Conservation (phyloP, 2,113 vertebrate species). For the Pagrus major region DNA sequence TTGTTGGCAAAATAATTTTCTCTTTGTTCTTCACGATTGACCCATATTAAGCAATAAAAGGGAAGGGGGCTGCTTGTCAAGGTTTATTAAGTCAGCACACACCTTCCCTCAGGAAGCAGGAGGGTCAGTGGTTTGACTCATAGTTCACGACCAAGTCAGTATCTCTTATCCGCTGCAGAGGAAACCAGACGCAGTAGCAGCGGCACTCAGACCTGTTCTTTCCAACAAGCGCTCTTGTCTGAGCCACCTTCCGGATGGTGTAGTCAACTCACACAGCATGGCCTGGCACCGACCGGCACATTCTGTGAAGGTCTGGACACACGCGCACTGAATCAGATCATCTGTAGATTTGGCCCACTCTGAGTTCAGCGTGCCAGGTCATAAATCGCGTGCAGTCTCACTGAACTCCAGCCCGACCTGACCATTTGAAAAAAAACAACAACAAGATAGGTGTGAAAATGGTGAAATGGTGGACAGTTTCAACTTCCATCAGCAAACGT, state of each 20-base stretch:
- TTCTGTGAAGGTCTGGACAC: constrained; percentile 49
- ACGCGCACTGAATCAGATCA: constrained; percentile 63
- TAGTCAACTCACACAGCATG: constrained; percentile 54
- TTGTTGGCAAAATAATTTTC: not conserved
- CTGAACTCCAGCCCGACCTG: constrained; percentile 48
- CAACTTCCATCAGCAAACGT: constrained; percentile 28
- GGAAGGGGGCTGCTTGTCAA: constrained; percentile 55
- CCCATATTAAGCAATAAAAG: constrained; percentile 44
- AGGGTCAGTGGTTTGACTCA: constrained; percentile 64
- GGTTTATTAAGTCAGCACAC: constrained; percentile 64
- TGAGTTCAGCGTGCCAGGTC: constrained; percentile 66
- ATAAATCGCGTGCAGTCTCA: constrained; percentile 71
- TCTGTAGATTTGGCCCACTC: constrained; percentile 69
- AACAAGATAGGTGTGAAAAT: constrained; percentile 64
- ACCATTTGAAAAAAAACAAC: constrained; percentile 32
- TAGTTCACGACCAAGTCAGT: constrained; percentile 56
- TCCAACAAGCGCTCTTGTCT: constrained; percentile 28
- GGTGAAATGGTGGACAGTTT: constrained; percentile 40
- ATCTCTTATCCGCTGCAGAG: constrained; percentile 36
- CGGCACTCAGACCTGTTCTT: constrained; percentile 18
- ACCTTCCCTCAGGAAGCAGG: constrained; percentile 51
- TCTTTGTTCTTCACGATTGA: constrained; percentile 47
- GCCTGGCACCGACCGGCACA: constrained; percentile 44
- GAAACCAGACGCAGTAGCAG: constrained; percentile 13
- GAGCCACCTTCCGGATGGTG: constrained; percentile 45